phyloP scores from a whole-genome alignment of 2,113 vertebrate genomes.

The Heteronetta atricapilla region DNA sequence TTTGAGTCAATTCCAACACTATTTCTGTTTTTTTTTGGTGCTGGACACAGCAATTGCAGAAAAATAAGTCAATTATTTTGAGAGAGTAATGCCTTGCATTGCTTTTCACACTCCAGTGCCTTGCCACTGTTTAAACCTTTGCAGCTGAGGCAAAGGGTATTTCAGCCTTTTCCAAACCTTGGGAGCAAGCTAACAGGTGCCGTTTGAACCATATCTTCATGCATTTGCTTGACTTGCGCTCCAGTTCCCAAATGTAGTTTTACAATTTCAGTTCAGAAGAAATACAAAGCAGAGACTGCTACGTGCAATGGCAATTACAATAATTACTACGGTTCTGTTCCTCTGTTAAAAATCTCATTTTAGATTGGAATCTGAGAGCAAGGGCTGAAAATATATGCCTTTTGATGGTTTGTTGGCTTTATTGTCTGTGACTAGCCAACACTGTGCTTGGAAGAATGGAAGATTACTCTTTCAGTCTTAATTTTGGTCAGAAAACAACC shows the following conservation, averaged over 20 bases:
- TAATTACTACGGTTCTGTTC: background rate
- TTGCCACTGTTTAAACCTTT: background rate
- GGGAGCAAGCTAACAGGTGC: background rate
- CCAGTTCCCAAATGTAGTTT: background rate
- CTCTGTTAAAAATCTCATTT: background rate
- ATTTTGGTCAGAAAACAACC: constrained; percentile 38
- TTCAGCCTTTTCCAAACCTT: background rate
- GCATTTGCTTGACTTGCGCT: background rate
- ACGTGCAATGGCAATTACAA: background rate
- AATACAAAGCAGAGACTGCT: accelerated
- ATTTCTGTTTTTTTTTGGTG: background rate
- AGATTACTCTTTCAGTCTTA: constrained; percentile 34
- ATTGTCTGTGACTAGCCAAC: background rate
- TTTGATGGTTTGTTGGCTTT: background rate
- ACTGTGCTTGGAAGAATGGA: background rate
- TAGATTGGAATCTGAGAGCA: background rate
- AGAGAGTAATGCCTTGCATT: background rate
- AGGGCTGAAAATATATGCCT: background rate
- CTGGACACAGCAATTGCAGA: background rate
- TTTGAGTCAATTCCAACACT: background rate
- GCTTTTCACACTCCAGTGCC: background rate
- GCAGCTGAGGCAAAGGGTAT: background rate
- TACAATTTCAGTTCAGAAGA: background rate
- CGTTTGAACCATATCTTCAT: background rate
- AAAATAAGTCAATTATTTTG: background rate